These are phyloP conservation scores for Tyrannus savana DNA, from an alignment of 2,113 vertebrate genomes.

Conservation along the genomic window DNA sequence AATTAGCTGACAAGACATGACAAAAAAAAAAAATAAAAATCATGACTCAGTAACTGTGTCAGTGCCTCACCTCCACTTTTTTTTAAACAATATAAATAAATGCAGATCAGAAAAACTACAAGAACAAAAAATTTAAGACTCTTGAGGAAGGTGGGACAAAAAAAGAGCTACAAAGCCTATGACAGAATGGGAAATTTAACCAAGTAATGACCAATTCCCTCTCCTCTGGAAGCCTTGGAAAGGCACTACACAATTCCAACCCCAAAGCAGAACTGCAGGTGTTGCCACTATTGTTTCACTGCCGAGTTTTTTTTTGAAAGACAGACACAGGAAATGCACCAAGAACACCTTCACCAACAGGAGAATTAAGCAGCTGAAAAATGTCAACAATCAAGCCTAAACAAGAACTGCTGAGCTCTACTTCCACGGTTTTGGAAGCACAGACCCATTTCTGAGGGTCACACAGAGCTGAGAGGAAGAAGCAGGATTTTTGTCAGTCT, in stretches of 20 bases:
- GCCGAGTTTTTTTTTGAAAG: neutral
- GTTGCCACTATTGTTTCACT: conserved; percentile 47
- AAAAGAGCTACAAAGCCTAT: fast-evolving
- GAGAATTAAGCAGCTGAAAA: neutral
- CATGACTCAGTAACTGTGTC: neutral
- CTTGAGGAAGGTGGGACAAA: neutral
- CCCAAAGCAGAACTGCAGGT: neutral
- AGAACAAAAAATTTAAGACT: neutral
- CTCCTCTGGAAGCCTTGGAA: neutral
- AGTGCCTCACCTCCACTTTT: neutral
- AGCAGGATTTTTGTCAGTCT: conserved; percentile 1
- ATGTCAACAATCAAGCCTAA: neutral
- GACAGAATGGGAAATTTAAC: neutral
- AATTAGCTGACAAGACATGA: neutral
- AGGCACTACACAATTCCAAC: neutral
- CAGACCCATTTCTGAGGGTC: neutral
- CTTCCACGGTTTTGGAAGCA: neutral
- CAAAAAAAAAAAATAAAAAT: neutral
- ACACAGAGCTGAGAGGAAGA: neutral
- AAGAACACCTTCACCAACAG: conserved; percentile 27
- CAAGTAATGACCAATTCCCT: neutral
- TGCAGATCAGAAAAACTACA: neutral
- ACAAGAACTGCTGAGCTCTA: conserved; percentile 4
- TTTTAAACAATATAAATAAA: neutral
- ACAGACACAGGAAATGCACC: neutral